Percentiles rank a stretch among this genome's conserved stretches.
Evolutionary conservation across 2,888 invertebrate genomes (phyloP).

Genomic region (Latrodectus hesperus): DNA sequence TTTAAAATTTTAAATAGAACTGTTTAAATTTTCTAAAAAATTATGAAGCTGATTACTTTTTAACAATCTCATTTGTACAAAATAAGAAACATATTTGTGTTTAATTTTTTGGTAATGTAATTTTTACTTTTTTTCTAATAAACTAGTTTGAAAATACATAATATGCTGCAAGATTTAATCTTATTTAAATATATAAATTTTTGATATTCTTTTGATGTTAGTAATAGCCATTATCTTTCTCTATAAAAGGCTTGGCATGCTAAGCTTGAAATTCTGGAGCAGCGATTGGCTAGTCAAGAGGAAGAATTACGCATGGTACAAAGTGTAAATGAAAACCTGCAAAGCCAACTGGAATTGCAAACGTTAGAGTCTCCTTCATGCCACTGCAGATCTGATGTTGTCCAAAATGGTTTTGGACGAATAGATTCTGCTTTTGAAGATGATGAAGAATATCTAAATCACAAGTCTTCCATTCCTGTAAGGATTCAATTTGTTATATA

Average conservation of each 20-base stretch:
- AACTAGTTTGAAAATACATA: too few relatives aligned
- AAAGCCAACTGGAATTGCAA: not conserved
- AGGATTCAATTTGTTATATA: not conserved
- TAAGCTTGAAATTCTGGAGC: conserved; percentile 27
- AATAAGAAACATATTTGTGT: too few relatives aligned
- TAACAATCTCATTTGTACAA: too few relatives aligned
- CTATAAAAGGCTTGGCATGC: conserved; percentile 24
- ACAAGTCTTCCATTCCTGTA: conserved; percentile 59
- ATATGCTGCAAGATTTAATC: too few relatives aligned
- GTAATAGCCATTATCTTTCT: too few relatives aligned
- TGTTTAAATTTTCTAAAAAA: too few relatives aligned
- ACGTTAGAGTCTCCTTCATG: not conserved
- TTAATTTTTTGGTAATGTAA: too few relatives aligned
- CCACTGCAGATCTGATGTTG: conserved; percentile 13
- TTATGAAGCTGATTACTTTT: too few relatives aligned
- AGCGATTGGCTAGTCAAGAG: conserved; percentile 23
- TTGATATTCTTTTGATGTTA: too few relatives aligned
- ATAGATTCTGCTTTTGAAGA: conserved; percentile 54
- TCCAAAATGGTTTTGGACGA: conserved; percentile 22
- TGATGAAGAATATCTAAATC: conserved; percentile 33
- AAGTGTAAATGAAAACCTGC: conserved; percentile 23
- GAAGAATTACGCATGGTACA: conserved; percentile 42
- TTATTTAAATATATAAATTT: too few relatives aligned
- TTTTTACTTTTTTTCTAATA: too few relatives aligned
- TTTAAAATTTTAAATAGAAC: too few relatives aligned